Percentiles rank a stretch among this genome's conserved stretches.
These are phyloP conservation scores for Cryptus viduatorius DNA, from an alignment of 2,888 invertebrate species.

Conservation along the genomic window DNA sequence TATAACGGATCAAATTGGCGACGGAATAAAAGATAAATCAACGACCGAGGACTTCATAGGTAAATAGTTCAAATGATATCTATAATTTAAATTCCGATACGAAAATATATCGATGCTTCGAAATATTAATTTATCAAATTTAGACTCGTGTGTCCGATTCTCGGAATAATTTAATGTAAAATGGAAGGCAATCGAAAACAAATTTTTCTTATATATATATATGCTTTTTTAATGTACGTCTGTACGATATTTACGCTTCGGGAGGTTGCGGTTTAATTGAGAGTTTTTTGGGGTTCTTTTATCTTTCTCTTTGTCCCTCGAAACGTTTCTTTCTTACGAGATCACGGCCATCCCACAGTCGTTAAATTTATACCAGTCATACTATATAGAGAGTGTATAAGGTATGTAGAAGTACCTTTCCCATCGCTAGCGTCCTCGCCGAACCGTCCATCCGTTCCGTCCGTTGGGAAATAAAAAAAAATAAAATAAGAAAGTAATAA, in stretches of 20 bases:
- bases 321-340: background rate
- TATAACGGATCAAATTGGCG: constrained; percentile 15
- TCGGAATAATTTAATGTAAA: background rate
- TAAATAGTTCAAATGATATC: constrained; percentile 29
- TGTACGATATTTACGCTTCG: background rate
- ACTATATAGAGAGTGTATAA: constrained; percentile 6
- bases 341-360: constrained; percentile 1
- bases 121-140: background rate
- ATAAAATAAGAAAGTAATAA: background rate
- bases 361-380: background rate
- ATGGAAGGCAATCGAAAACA: background rate
- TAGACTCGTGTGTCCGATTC: background rate
- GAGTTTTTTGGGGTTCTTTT: background rate
- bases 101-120: background rate
- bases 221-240: background rate
- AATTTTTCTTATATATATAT: background rate
- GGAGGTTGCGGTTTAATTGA: background rate
- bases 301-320: constrained; percentile 23
- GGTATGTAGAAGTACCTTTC: constrained; percentile 5
- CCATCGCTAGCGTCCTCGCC: constrained; percentile 26
- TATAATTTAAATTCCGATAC: background rate
- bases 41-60: background rate
- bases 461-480: constrained; percentile 22
- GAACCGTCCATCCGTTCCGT: constrained; percentile 36
- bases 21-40: background rate